Percentiles rank a stretch among this genome's conserved stretches.
phyloP scores from a whole-genome alignment of 2,113 vertebrate species.

The Halichoerus grypus region DNA sequence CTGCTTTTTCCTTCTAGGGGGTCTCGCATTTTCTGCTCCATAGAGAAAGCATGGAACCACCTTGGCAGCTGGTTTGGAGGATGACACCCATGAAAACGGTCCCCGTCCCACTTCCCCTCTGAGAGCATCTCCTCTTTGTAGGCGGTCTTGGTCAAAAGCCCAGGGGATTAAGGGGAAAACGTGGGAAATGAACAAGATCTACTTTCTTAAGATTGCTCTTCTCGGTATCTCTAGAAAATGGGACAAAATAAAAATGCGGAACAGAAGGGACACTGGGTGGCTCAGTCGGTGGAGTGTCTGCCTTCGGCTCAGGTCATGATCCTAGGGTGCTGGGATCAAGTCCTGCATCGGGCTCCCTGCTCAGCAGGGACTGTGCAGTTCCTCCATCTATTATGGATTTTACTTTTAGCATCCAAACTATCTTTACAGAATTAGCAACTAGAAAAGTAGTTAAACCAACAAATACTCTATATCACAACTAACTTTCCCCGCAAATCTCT shows the following conservation, averaged over 20 bases:
- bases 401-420: background rate
- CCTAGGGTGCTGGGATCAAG: too few species aligned
- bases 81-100: background rate
- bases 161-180: background rate
- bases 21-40: background rate
- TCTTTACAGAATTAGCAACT: background rate
- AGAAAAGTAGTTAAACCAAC: background rate
- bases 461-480: background rate
- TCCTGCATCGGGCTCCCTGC: too few species aligned
- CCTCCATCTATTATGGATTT: background rate
- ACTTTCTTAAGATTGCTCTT: background rate
- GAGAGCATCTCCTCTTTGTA: background rate
- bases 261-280: too few species aligned
- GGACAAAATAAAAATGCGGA: background rate
- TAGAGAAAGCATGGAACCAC: background rate
- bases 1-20: background rate
- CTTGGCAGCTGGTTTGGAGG: background rate
- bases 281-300: too few species aligned
- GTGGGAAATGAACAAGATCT: background rate
- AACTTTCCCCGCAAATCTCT: background rate
- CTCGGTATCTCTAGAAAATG: background rate
- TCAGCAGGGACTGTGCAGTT: too few species aligned
- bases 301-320: too few species aligned
- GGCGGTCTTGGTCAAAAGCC: background rate
- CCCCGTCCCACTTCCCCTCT: accelerated